Percentiles rank a stretch among this genome's conserved stretches.
phyloP scores from a whole-genome alignment of 2,113 vertebrate genomes.

The Gopherus evgoodei region DNA sequence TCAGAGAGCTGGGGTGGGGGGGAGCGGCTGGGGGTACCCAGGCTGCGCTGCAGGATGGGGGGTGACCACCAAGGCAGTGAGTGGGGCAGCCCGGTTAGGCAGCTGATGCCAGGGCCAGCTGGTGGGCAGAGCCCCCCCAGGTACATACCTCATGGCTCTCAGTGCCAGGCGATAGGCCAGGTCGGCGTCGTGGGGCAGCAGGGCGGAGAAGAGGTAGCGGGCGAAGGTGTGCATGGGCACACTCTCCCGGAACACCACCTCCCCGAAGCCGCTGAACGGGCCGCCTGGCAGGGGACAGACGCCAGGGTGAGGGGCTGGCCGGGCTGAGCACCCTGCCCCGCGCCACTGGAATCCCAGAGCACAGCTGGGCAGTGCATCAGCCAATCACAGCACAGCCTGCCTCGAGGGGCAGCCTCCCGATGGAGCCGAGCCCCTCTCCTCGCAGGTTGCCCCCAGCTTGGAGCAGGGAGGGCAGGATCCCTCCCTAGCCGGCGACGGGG shows the following conservation, averaged over 20 bases:
- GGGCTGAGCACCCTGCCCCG: not conserved
- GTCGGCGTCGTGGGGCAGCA: slow-evolving; percentile 76
- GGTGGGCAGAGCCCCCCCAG: no score
- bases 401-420: not conserved
- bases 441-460: no score
- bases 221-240: slow-evolving; percentile 80
- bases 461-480: not conserved
- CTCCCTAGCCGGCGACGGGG: not conserved
- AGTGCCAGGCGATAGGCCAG: slow-evolving; percentile 76
- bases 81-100: no score
- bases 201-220: slow-evolving; percentile 73
- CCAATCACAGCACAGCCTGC: not conserved
- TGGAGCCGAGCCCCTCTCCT: not conserved
- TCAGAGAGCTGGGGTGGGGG: no score
- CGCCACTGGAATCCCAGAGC: not conserved
- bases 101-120: no score
- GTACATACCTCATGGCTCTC: slow-evolving; percentile 74
- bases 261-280: slow-evolving; percentile 79
- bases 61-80: not conserved
- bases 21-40: not conserved
- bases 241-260: slow-evolving; percentile 77
- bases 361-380: not conserved
- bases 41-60: not conserved
- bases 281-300: slow-evolving; percentile 44
- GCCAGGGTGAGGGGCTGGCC: not conserved